These are phyloP conservation scores for Clarias fuscus DNA, from an alignment of 2,797 vertebrate genomes.

Conservation along the genomic window DNA sequence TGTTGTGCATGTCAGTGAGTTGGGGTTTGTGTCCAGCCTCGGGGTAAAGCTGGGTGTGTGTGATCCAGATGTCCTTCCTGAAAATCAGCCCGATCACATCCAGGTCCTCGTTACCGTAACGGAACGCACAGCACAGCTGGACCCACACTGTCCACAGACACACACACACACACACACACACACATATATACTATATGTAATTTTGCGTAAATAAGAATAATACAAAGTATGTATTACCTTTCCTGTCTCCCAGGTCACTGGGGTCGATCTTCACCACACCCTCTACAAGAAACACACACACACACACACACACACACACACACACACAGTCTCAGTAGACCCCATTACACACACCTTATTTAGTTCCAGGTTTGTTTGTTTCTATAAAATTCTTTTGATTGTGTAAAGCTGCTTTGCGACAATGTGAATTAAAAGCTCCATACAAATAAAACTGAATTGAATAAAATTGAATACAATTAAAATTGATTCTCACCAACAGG, in stretches of 20 bases:
- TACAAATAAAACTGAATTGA: too few relatives aligned
- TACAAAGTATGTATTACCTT: slow-evolving; percentile 71
- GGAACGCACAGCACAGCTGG: slow-evolving; percentile 86
- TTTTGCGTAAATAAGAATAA: background rate
- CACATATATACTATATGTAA: background rate
- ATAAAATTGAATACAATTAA: too few relatives aligned
- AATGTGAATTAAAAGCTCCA: too few relatives aligned
- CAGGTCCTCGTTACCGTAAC: slow-evolving; percentile 88
- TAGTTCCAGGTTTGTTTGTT: background rate
- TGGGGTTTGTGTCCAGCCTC: slow-evolving; percentile 67
- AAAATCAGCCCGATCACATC: slow-evolving; percentile 90
- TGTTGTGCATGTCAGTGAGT: slow-evolving; percentile 79
- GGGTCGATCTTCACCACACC: slow-evolving; percentile 84
- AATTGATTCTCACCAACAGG: slow-evolving; percentile 72
- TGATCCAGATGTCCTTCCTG: slow-evolving; percentile 88
- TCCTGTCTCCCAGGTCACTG: slow-evolving; percentile 79
- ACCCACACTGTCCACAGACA: slow-evolving; percentile 78
- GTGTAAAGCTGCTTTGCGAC: too few relatives aligned
- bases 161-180: slow-evolving; percentile 12
- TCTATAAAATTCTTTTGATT: background rate
- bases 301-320: slow-evolving; percentile 19
- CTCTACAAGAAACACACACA: slow-evolving; percentile 67
- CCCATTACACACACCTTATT: background rate
- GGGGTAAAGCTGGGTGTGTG: slow-evolving; percentile 79
- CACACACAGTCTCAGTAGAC: background rate